Base-by-base conservation (phyloP, 2,888 invertebrate genomes). In the Bombylius discolor region DNA sequence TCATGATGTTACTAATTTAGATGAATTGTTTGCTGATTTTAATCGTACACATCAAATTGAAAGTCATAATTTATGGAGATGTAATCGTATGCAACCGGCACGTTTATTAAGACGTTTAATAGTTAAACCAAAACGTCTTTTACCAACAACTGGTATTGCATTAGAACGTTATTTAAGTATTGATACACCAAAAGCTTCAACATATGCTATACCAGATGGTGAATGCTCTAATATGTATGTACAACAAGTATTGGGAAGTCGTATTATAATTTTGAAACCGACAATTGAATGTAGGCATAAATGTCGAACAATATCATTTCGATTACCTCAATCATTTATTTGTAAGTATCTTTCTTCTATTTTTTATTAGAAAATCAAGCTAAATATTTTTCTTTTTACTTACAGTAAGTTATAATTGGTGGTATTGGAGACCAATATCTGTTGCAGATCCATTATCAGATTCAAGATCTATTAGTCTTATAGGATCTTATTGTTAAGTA, bases 141-240 rank as follows among this genome's bases (percentile, higher is more conserved):
- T 88, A 45, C 82, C 84, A 45, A 82, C 81, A 71, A 82, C 84
- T 72, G 86, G 87, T 8, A 84, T 85, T 65, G 84, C 85, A 64
- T 81, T 87, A 52, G 90, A 92, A 70, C 82, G 89, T 66, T 88
- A 80, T 71, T 66, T 88, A 53, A 78, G 88, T 56, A 79, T 93
- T 53, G 85, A 91, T 68, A 87, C 87, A 63, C 77, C 81, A 44
- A 78, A 80, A 66, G 81, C 86, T 54, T 75, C 77, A 33, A 72
- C 78, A 34, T 89, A 89, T 67, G 70, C 74, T 59, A 72, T 91
- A 70, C 90, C 91, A 11, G 83, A 86, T 65, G 85, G 88, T 12
- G 90, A 91, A 71, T 91, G 91, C 68, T 84, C 85, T 63, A 87
- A 84, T 71, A 83, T 89, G 53, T 85, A 89, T 71, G 67, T 90